Evolutionary conservation across 30 jellyfish, hydroid and myxozoan species (phyloP).

Genomic region (Pelagia noctiluca): DNA sequence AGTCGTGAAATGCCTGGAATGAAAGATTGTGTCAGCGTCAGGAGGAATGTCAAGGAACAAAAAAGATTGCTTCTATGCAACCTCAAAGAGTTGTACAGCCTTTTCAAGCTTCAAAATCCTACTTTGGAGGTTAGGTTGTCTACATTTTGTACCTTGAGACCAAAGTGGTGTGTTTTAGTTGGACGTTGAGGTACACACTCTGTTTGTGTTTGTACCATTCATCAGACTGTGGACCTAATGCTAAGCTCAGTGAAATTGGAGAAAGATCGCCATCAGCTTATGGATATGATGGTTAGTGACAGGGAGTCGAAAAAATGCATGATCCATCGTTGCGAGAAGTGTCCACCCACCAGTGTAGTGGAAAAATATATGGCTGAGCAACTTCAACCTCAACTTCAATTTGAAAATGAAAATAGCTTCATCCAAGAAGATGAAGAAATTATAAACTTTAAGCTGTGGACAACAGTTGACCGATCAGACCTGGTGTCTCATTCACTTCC

Average conservation of each 20-base stretch:
- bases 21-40: slow-evolving; percentile 64
- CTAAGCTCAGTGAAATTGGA: slow-evolving; percentile 35
- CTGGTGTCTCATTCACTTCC: slow-evolving; percentile 33
- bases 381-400: background rate
- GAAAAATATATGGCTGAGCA: background rate
- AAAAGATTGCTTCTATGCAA: slow-evolving; percentile 59
- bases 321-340: slow-evolving; percentile 65
- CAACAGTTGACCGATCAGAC: slow-evolving; percentile 69
- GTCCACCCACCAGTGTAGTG: slow-evolving; percentile 45
- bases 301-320: slow-evolving; percentile 71
- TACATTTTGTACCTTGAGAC: slow-evolving; percentile 72
- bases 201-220: slow-evolving; percentile 83
- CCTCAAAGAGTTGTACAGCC: slow-evolving; percentile 43
- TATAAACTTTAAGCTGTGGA: slow-evolving; percentile 70
- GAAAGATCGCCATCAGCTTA: slow-evolving; percentile 37
- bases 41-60: slow-evolving; percentile 46
- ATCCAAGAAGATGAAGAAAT: slow-evolving; percentile 38
- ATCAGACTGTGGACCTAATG: slow-evolving; percentile 65
- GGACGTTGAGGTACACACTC: slow-evolving; percentile 83
- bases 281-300: slow-evolving; percentile 60
- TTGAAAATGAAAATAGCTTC: slow-evolving; percentile 10
- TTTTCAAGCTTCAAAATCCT: slow-evolving; percentile 52
- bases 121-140: slow-evolving; percentile 63
- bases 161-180: slow-evolving; percentile 76
- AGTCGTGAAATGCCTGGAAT: slow-evolving; percentile 72